Evolutionary conservation across 2,888 invertebrate species (phyloP).

Genomic region (Argyresthia albistria): DNA sequence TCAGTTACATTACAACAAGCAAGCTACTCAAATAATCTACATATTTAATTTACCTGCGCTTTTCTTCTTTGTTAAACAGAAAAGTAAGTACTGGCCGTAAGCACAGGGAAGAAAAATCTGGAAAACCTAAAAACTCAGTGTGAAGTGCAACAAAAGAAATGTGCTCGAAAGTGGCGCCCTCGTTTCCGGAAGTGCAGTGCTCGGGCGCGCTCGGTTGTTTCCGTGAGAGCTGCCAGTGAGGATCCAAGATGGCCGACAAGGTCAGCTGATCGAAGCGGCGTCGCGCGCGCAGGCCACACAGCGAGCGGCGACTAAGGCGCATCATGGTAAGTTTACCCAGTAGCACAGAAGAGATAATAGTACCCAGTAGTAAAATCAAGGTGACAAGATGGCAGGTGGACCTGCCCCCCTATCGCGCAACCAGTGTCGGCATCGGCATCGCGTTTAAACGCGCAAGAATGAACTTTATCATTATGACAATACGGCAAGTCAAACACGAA

Average conservation of each 20-base stretch:
- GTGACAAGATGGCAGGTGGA: background rate
- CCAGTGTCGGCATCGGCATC: too few species aligned
- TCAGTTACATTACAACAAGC: too few species aligned
- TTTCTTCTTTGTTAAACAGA: background rate
- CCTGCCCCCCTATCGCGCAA: background rate
- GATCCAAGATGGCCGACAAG: conserved; percentile 56
- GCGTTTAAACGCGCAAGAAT: too few species aligned
- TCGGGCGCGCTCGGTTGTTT: conserved; percentile 23
- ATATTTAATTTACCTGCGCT: too few species aligned
- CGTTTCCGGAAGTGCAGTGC: conserved; percentile 13
- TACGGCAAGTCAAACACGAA: too few species aligned
- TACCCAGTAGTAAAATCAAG: too few species aligned
- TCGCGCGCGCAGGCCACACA: conserved; percentile 48
- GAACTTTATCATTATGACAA: too few species aligned
- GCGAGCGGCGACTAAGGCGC: conserved; percentile 54
- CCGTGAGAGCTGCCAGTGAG: conserved; percentile 41
- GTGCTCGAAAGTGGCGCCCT: conserved; percentile 19
- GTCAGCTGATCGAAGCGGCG: conserved; percentile 61
- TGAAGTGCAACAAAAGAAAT: conserved; percentile 18
- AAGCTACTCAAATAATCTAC: too few species aligned
- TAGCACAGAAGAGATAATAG: too few species aligned
- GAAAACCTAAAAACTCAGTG: background rate
- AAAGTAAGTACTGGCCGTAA: background rate
- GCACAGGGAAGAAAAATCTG: background rate
- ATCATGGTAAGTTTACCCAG: conserved; percentile 49